phyloP scores from a whole-genome alignment of 2,113 vertebrate species.

The Apteryx owenii region DNA sequence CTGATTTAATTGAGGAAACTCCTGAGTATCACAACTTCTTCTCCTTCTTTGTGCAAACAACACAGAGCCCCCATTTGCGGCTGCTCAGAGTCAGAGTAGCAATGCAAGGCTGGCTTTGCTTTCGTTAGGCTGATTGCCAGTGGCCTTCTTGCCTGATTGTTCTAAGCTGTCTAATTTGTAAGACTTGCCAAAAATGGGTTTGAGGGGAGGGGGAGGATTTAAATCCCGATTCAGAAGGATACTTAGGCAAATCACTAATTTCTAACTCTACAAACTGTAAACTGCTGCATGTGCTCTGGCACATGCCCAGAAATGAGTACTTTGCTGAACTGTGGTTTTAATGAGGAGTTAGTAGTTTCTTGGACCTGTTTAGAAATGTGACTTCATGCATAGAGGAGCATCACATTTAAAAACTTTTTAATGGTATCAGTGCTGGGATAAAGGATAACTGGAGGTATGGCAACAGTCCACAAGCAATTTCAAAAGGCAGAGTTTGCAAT shows the following conservation, averaged over 20 bases:
- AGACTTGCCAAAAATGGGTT: not conserved
- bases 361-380: not conserved
- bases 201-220: not conserved
- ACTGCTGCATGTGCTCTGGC: not conserved
- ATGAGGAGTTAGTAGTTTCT: not conserved
- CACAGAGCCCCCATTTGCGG: rapidly evolving
- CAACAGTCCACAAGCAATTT: not conserved
- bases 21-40: not conserved
- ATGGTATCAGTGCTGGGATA: not conserved
- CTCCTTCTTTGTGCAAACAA: not conserved
- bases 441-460: not conserved
- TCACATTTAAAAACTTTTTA: not conserved
- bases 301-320: not conserved
- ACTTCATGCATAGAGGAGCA: not conserved
- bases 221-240: not conserved
- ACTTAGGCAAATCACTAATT: not conserved
- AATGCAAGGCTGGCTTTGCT: not conserved
- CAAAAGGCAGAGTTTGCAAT: not conserved
- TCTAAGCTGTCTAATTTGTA: not conserved
- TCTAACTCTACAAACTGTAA: not conserved
- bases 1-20: not conserved
- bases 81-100: not conserved
- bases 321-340: not conserved
- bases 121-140: rapidly evolving
- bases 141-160: not conserved